A percentile compares a stretch with the other conserved stretches of the same genome.
Evolutionary conservation across 2,888 invertebrate genomes (phyloP).

Genomic region (Trachelus iudaicus): DNA sequence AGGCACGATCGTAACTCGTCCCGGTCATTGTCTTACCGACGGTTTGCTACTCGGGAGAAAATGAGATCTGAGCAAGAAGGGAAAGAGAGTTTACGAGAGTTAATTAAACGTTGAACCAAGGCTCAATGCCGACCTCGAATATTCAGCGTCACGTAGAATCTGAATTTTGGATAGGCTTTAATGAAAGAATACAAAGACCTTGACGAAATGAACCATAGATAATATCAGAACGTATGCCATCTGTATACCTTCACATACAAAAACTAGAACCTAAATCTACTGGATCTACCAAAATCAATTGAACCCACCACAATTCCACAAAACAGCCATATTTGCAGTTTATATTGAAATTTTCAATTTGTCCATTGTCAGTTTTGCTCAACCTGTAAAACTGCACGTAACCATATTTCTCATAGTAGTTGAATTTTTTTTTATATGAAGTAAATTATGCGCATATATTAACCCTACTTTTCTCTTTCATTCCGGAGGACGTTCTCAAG

Average conservation of each 20-base stretch:
- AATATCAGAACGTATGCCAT: background rate
- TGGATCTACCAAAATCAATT: too few relatives aligned
- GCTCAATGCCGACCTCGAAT: background rate
- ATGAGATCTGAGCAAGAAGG: background rate
- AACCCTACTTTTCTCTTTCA: background rate
- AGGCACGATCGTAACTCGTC: background rate
- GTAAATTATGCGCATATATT: background rate
- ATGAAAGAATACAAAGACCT: background rate
- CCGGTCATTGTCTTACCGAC: background rate
- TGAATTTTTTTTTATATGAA: background rate
- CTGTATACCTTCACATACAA: background rate
- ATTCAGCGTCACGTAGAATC: background rate
- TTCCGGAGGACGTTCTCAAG: background rate
- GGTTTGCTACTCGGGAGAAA: background rate
- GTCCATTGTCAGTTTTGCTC: background rate
- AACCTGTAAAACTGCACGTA: background rate
- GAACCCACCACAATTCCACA: background rate
- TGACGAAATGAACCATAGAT: background rate
- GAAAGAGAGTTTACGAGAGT: background rate
- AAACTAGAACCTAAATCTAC: background rate
- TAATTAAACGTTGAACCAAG: background rate
- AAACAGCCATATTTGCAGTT: background rate
- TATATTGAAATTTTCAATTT: background rate
- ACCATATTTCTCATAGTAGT: background rate
- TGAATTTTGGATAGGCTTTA: background rate